A percentile compares a stretch with the other conserved stretches of the same genome.
Conservation (phyloP, 2,888 invertebrate genomes). For the Notodonta dromedarius region DNA sequence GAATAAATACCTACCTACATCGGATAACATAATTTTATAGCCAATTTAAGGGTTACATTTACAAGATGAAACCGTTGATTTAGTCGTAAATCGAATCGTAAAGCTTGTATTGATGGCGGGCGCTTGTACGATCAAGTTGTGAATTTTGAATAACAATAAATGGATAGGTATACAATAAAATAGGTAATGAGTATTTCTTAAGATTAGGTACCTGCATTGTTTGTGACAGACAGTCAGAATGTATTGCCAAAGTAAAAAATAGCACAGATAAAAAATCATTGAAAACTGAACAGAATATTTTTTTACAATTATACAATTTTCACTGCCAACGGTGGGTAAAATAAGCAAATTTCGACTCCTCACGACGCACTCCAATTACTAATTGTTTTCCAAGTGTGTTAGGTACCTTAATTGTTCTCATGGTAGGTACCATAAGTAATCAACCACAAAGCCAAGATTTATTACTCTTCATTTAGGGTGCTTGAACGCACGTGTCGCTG, state of each 20-base stretch:
- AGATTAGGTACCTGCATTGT: too few relatives aligned
- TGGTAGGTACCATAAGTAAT: slow-evolving; percentile 9
- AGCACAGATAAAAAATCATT: too few relatives aligned
- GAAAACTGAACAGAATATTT: too few relatives aligned
- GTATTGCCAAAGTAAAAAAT: too few relatives aligned
- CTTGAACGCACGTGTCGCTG: slow-evolving; percentile 49
- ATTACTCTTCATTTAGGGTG: slow-evolving; percentile 42
- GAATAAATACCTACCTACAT: slow-evolving; percentile 48
- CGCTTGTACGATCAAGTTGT: slow-evolving; percentile 61
- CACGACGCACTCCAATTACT: too few relatives aligned
- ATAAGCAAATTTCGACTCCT: too few relatives aligned
- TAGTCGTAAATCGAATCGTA: slow-evolving; percentile 71
- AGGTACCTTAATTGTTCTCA: too few relatives aligned
- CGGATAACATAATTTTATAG: slow-evolving; percentile 70
- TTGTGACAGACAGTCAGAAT: too few relatives aligned
- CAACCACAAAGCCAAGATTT: slow-evolving; percentile 31
- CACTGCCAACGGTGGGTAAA: too few relatives aligned
- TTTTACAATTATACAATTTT: too few relatives aligned
- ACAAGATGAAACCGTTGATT: slow-evolving; percentile 76
- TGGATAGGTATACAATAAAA: neutral
- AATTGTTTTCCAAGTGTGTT: too few relatives aligned
- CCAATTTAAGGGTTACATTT: slow-evolving; percentile 71
- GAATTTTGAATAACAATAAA: slow-evolving; percentile 59
- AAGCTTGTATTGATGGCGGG: slow-evolving; percentile 65
- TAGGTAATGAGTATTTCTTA: neutral